Percentiles rank a stretch among this genome's conserved stretches.
Evolutionary conservation across 2,888 invertebrate species (phyloP).

Genomic region (Laothoe populi): DNA sequence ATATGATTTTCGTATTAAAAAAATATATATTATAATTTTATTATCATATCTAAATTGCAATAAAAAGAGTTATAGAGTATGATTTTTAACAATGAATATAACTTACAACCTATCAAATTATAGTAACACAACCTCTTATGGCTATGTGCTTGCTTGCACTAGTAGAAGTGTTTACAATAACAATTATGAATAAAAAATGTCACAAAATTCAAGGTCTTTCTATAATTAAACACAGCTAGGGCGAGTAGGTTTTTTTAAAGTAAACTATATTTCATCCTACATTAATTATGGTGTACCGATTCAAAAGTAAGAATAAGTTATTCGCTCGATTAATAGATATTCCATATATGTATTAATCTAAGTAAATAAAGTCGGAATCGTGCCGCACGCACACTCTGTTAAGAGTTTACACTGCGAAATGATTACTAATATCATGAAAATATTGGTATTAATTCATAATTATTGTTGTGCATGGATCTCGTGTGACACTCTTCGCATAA

Average conservation of each 20-base stretch:
- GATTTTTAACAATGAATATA: too few relatives aligned
- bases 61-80: too few relatives aligned
- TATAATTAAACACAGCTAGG: not conserved
- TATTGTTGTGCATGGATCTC: conserved; percentile 11
- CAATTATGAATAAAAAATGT: conserved; percentile 13
- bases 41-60: too few relatives aligned
- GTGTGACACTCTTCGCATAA: conserved; percentile 54
- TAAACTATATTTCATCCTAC: conserved; percentile 20
- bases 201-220: conserved; percentile 29
- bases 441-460: conserved; percentile 26
- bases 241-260: conserved; percentile 1
- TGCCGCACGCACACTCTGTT: conserved; percentile 45
- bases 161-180: conserved; percentile 3
- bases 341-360: too few relatives aligned
- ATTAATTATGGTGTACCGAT: not conserved
- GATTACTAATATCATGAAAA: conserved; percentile 32
- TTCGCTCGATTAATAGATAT: conserved; percentile 28
- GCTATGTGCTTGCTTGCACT: too few relatives aligned
- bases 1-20: too few relatives aligned
- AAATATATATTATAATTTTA: too few relatives aligned
- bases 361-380: conserved; percentile 44
- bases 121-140: too few relatives aligned
- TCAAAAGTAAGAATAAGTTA: conserved; percentile 25
- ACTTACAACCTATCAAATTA: too few relatives aligned
- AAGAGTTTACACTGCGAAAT: conserved; percentile 27